Evolutionary conservation across 2,797 vertebrate genomes (phyloP).

Genomic region (Pipistrellus nathusii): DNA sequence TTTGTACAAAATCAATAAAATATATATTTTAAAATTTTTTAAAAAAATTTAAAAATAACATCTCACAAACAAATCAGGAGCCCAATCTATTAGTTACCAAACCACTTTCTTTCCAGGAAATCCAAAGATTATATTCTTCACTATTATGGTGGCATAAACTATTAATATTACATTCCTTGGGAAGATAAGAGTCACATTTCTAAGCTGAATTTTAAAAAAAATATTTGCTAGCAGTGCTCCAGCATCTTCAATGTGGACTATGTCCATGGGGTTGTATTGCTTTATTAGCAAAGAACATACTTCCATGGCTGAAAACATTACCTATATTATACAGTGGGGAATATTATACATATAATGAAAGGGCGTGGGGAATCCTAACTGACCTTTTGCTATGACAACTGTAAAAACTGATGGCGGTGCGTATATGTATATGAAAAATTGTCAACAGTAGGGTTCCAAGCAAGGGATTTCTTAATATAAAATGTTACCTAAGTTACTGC

Average conservation of each 20-base stretch:
- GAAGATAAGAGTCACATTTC: conserved; percentile 14
- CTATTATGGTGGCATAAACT: not conserved
- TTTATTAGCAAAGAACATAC: conserved; percentile 18
- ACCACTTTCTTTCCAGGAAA: conserved; percentile 17
- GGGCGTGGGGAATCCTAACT: not conserved
- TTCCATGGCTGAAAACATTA: not conserved
- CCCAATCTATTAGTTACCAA: conserved; percentile 1
- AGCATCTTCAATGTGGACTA: not conserved
- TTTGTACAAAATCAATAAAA: no score
- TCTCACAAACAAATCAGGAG: not conserved
- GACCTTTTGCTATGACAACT: not conserved
- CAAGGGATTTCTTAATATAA: conserved; percentile 46
- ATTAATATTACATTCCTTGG: not conserved
- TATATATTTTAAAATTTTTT: no score
- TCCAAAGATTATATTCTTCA: not conserved
- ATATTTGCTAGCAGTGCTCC: not conserved
- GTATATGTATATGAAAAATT: not conserved
- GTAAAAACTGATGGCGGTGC: not conserved
- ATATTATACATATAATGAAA: no score
- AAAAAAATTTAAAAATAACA: not conserved
- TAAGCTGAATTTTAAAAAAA: conserved; percentile 5
- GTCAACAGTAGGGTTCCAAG: not conserved
- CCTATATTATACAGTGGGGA: not conserved
- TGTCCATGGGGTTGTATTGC: not conserved
- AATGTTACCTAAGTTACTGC: not conserved